A percentile compares a stretch with the other conserved stretches of the same genome.
phyloP scores from a whole-genome alignment of 2,797 vertebrate genomes.

The Myotis vivesi region DNA sequence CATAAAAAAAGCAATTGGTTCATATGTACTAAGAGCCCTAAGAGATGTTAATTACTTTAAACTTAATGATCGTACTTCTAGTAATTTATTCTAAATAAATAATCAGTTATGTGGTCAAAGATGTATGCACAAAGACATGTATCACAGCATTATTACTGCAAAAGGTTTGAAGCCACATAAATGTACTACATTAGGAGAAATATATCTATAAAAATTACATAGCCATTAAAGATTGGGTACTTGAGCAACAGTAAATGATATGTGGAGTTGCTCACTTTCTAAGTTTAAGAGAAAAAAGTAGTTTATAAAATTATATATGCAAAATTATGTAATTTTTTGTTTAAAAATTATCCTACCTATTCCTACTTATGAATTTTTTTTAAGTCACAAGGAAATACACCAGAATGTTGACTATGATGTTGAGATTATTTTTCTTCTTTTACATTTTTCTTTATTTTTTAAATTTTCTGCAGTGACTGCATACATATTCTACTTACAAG shows the following conservation, averaged over 20 bases:
- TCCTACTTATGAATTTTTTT: background rate
- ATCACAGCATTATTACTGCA: background rate
- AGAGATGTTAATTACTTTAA: slow-evolving; percentile 18
- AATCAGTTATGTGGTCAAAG: background rate
- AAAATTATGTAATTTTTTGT: background rate
- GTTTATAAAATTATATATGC: background rate
- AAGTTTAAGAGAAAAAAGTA: slow-evolving; percentile 39
- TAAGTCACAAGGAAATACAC: background rate
- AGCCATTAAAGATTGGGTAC: background rate
- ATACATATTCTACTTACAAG: background rate
- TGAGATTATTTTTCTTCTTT: background rate
- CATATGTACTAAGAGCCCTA: background rate
- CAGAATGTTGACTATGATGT: background rate
- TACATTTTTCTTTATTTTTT: slow-evolving; percentile 32
- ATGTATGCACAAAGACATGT: background rate
- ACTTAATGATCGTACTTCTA: background rate
- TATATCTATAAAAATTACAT: background rate
- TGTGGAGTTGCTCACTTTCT: background rate
- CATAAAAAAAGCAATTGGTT: background rate
- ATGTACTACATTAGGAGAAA: background rate
- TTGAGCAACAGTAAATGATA: background rate
- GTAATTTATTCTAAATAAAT: background rate
- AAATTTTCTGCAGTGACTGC: background rate
- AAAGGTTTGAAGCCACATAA: background rate
- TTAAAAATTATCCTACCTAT: background rate